Evolutionary conservation across 1,140 invertebrate genomes (phyloP).

Genomic region (Caenorhabditis inopinata): DNA sequence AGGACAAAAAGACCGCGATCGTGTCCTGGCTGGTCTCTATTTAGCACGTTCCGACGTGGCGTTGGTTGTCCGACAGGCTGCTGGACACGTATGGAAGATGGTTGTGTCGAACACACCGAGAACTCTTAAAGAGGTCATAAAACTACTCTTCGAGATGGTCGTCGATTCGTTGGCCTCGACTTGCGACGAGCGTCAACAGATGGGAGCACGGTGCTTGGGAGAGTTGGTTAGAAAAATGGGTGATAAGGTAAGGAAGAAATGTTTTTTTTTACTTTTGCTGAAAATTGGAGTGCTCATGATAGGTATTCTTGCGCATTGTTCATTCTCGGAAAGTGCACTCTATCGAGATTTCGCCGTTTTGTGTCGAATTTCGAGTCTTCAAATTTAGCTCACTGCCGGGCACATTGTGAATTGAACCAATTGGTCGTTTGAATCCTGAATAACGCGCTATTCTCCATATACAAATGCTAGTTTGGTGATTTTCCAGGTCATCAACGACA

Average conservation of each 20-base stretch:
- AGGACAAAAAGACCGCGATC: constrained; percentile 83
- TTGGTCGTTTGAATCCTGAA: too few relatives aligned
- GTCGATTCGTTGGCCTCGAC: constrained; percentile 68
- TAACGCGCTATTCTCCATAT: too few relatives aligned
- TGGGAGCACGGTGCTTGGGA: constrained; percentile 90
- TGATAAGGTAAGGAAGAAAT: constrained; percentile 94
- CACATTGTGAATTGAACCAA: too few relatives aligned
- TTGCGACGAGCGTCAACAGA: constrained; percentile 74
- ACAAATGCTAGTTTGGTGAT: too few relatives aligned
- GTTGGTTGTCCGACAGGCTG: constrained; percentile 91
- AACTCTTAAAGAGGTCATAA: constrained; percentile 92
- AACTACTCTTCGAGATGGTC: constrained; percentile 82
- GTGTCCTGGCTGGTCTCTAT: constrained; percentile 90
- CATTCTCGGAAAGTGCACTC: too few relatives aligned
- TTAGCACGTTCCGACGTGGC: constrained; percentile 96
- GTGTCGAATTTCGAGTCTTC: not conserved
- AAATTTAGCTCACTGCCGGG: too few relatives aligned
- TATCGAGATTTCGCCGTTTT: too few relatives aligned
- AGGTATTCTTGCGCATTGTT: too few relatives aligned
- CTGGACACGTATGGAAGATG: constrained; percentile 65
- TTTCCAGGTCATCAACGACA: constrained; percentile 1
- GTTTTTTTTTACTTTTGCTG: too few relatives aligned
- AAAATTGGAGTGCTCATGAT: too few relatives aligned
- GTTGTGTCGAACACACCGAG: constrained; percentile 72
- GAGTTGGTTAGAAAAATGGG: constrained; percentile 96